Evolutionary conservation across 2,888 invertebrate species (phyloP), one percentile per base, ranked within the genome.

Genomic region (Tupiocoris notatus): DNA sequence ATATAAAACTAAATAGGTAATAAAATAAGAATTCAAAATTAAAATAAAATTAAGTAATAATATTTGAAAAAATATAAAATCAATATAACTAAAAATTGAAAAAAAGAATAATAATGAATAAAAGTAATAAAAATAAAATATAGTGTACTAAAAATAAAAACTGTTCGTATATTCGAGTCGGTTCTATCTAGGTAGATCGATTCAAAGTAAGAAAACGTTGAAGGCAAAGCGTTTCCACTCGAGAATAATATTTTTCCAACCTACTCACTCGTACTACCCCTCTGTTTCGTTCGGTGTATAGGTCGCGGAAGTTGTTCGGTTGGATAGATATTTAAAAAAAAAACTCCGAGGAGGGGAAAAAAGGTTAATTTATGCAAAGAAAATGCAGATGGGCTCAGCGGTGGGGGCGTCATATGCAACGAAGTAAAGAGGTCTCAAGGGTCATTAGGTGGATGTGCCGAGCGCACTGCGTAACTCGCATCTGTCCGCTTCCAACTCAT

Each of bases 331-430:
- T n/a, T n/a, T n/a, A n/a, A n/a, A n/a, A 12, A 39, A 39, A 39
- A 39, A 39, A 39, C 12, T n/a, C n/a, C n/a, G n/a, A n/a, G n/a
- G 39, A 39, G 39, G 3, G 3, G 12, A 39, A 39, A 39, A 39
- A 39, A 39, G 6, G 39, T 67, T 67, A 67, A 67, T 67, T 67
- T 67, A 67, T 67, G 67, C 67, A 56, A 16, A 57, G 67, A 56
- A 67, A 67, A 67, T 67, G 67, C 67, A 67, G 67, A 67, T 67
- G 67, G 22, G 67, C 57, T 56, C 21, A 12, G 39, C 22, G 23
- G 67, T 54, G 67, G 67, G 67, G 67, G 67, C 67, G 67, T 67
- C 67, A 67, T 67, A 67, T 67, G 67, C 67, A 21, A 12, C 20
- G 67, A 57, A 57, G 67, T 39, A 39, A 39, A 39, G 39, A 39